Base-by-base conservation (phyloP, 2,797 vertebrate species). In the Notolabrus celidotus region DNA sequence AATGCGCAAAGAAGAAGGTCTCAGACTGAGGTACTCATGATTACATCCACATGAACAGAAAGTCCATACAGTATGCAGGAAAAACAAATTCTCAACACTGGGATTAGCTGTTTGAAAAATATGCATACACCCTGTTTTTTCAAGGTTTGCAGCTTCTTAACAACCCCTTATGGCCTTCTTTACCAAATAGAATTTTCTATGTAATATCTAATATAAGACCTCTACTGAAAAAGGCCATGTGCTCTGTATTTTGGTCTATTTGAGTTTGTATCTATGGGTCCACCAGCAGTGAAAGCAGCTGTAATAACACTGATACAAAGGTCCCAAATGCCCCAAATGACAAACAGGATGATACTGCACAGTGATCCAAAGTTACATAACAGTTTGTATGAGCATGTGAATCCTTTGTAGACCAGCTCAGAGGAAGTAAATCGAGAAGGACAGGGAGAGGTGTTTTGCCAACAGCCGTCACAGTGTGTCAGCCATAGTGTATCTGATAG, bases 391-490 rank as follows among this genome's bases (percentile, higher is more conserved):
- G 23, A 61, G 50, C 49, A 64, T 29, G 31, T 53, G 64, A 67
- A 45, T 60, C 57, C 34, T 33, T 60, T 17, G n/a, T 10, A 43
- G 31, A 67, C 22, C 23, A 47, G 38, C 7, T 4, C 27, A n/a
- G 25, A 17, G 20, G 23, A 61, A 39, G 62, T 46, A 50, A 65
- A 58, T 62, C 22, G 22, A 68, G 58, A 42, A 47, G 45, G 74
- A 61, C 55, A 55, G 54, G 20, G 70, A 51, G 25, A 58, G 27
- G 43, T 79, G 63, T 73, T 33, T 49, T 39, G 56, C 57, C 67
- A 69, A 34, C 39, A 46, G 46, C 31, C 76, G 68, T 79, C 65
- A 65, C 31, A 64, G 45, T 71, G 15, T 64, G 67, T 67, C 47
- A 68, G 16, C 34, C 47, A 61, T 4, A 23, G 27, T 23, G 36